These are phyloP conservation scores for Danio aesculapii DNA, from an alignment of 2,797 vertebrate genomes.

Conservation along the genomic window DNA sequence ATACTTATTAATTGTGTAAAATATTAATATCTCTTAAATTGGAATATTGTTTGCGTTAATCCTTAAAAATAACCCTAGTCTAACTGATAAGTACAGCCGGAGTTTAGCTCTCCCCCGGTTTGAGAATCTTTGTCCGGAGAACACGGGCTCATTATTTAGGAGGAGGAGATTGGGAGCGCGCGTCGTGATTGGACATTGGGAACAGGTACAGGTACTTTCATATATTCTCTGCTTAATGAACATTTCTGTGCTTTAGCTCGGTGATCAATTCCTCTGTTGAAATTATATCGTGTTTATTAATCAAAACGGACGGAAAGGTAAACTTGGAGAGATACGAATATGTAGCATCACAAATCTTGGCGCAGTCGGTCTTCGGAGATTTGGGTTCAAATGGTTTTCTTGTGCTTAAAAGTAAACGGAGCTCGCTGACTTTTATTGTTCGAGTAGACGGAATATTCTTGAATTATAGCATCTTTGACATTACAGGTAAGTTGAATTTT, in stretches of 20 bases:
- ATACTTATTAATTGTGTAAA: too few species aligned
- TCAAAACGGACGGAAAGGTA: neutral
- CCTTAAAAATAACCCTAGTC: neutral
- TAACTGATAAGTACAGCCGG: neutral
- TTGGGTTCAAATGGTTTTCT: neutral
- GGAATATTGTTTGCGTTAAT: neutral
- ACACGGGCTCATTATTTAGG: slow-evolving; percentile 50
- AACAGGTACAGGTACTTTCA: slow-evolving; percentile 47
- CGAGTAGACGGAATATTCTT: neutral
- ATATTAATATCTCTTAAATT: too few species aligned
- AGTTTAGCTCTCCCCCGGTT: neutral
- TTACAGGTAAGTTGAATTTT: slow-evolving; percentile 6
- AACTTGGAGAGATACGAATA: neutral
- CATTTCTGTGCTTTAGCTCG: neutral
- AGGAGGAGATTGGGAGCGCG: slow-evolving; percentile 44
- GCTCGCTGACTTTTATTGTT: neutral
- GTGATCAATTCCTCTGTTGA: neutral
- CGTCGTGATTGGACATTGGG: slow-evolving; percentile 45
- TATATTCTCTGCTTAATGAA: neutral
- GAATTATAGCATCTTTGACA: neutral
- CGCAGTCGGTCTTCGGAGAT: neutral
- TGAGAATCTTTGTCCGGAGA: slow-evolving; percentile 18
- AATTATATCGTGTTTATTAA: neutral
- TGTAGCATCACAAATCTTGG: neutral
- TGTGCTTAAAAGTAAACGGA: neutral